These are phyloP conservation scores for Melinaea menophilus DNA, from an alignment of 2,888 invertebrate genomes.

Conservation along the genomic window DNA sequence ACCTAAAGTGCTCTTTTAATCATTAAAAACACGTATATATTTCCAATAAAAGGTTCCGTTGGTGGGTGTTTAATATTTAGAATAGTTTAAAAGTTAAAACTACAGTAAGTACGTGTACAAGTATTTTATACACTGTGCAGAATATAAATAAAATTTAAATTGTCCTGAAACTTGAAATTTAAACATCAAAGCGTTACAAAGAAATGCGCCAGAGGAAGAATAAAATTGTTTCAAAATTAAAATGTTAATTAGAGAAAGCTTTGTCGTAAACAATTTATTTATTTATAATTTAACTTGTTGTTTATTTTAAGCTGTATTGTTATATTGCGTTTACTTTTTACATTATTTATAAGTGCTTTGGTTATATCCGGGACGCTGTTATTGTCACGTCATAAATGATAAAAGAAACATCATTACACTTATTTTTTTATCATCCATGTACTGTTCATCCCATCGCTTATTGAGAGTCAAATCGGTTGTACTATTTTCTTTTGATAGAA, in stretches of 20 bases:
- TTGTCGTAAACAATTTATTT: conserved; percentile 17
- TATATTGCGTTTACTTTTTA: conserved; percentile 37
- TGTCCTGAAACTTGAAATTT: conserved; percentile 21
- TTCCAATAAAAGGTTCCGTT: conserved; percentile 24
- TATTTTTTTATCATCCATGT: conserved; percentile 52
- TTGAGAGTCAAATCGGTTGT: conserved; percentile 43
- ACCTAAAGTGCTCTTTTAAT: conserved; percentile 41
- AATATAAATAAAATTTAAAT: conserved; percentile 21
- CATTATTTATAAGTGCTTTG: conserved; percentile 55
- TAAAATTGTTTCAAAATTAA: conserved; percentile 21
- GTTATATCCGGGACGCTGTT: conserved; percentile 70
- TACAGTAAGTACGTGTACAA: conserved; percentile 17
- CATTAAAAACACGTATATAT: conserved; percentile 32
- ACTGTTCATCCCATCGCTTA: conserved; percentile 64
- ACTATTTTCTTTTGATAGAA: conserved; percentile 32
- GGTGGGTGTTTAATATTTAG: conserved; percentile 25
- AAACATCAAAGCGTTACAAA: conserved; percentile 27
- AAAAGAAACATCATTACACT: conserved; percentile 41
- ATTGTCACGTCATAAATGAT: conserved; percentile 50
- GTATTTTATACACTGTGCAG: conserved; percentile 23
- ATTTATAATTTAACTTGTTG: conserved; percentile 23
- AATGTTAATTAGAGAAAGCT: conserved; percentile 24
- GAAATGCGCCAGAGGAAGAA: conserved; percentile 24
- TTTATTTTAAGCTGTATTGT: conserved; percentile 30
- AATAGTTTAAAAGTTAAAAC: conserved; percentile 21